Conservation (phyloP, 2,888 invertebrate genomes). For the Limnephilus lunatus region DNA sequence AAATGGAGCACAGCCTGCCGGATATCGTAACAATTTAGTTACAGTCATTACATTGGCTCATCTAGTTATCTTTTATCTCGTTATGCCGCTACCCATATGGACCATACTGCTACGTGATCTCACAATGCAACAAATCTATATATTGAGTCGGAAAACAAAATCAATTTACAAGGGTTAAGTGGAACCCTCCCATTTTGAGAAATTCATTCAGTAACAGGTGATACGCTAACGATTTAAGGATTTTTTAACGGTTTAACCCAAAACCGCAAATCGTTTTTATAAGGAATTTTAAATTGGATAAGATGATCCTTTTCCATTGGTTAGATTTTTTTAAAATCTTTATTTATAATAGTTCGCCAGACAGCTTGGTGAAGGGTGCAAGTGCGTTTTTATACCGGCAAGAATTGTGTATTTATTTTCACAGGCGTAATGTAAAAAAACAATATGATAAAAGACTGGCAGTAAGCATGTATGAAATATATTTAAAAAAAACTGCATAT, state of each 20-base stretch:
- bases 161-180: slow-evolving; percentile 22
- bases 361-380: background rate
- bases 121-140: background rate
- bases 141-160: slow-evolving; percentile 2
- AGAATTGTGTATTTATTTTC: background rate
- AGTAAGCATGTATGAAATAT: too few species aligned
- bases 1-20: background rate
- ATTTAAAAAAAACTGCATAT: too few species aligned
- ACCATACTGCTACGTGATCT: slow-evolving; percentile 1
- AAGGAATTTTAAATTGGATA: background rate
- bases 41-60: background rate
- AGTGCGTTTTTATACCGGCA: background rate
- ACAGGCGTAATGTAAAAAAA: background rate
- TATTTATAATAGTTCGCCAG: background rate
- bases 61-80: slow-evolving; percentile 1
- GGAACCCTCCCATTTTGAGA: background rate
- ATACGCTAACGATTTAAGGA: background rate
- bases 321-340: background rate
- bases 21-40: slow-evolving; percentile 33
- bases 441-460: background rate
- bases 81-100: slow-evolving; percentile 32
- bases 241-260: slow-evolving; percentile 20
- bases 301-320: background rate
- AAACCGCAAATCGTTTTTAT: background rate
- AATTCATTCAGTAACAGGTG: slow-evolving; percentile 4